Conservation (phyloP, 2,888 invertebrate species). For the Cerceris rybyensis region DNA sequence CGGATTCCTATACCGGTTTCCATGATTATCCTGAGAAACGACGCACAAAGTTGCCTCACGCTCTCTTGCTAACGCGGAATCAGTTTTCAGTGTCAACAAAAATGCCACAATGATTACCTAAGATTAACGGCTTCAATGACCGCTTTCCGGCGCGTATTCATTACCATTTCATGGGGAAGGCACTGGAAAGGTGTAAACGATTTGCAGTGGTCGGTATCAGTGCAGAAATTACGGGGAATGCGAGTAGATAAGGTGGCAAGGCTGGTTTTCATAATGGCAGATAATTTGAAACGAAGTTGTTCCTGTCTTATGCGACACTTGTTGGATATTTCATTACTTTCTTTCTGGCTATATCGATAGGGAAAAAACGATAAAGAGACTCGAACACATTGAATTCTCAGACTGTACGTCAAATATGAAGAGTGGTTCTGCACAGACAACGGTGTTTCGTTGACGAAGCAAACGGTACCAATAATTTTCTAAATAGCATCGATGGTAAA, state of each 20-base stretch:
- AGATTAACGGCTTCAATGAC: background rate
- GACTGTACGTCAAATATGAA: too few relatives aligned
- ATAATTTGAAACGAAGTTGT: constrained; percentile 36
- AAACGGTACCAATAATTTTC: background rate
- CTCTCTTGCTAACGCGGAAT: too few relatives aligned
- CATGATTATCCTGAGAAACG: background rate
- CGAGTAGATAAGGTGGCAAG: constrained; percentile 18
- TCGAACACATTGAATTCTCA: too few relatives aligned
- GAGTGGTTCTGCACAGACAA: too few relatives aligned
- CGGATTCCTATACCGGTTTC: background rate
- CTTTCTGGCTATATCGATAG: background rate
- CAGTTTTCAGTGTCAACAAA: constrained; percentile 10
- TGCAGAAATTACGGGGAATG: constrained; percentile 30
- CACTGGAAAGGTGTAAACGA: constrained; percentile 35
- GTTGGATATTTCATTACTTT: background rate
- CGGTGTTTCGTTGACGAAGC: background rate
- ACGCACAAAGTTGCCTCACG: background rate
- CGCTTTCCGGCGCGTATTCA: constrained; percentile 25
- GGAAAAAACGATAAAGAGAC: too few relatives aligned
- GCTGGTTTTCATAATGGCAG: constrained; percentile 18
- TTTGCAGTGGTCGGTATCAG: constrained; percentile 37
- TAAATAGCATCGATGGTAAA: too few relatives aligned
- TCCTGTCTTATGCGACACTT: constrained; percentile 5
- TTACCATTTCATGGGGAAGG: constrained; percentile 18
- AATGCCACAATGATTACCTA: constrained; percentile 9